Base-by-base conservation (phyloP, 2,888 invertebrate species). In the Gisinianus flammeolus region DNA sequence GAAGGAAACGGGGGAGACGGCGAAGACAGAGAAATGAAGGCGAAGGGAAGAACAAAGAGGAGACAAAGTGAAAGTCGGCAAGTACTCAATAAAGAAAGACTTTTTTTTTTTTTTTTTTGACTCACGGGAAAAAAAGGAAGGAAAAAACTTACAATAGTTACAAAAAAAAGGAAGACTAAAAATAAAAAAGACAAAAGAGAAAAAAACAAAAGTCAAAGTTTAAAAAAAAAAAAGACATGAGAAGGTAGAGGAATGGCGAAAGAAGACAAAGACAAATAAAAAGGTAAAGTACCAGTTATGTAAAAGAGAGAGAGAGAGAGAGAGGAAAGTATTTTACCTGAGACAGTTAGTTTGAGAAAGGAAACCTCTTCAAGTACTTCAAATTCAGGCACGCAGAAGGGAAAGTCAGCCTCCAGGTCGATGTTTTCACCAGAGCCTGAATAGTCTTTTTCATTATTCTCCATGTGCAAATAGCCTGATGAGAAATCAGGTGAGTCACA, bases 401-500 rank as follows among this genome's bases (percentile, higher is more conserved):
- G 76, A 31, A 76, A 67, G 19, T 76, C 76, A n/a, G 76, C 67
- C 68, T 76, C 76, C 4, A 76, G 68, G 67, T 76, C 76, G n/a
- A 76, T 68, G 56, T 76, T 76, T 24, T 76, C 76, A 10, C 44
- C 66, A 0, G 76, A 76, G 19, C 54, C 67, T 2, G 76, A 76
- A 54, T 76, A 76, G 54, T 76, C 76, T 33, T 75, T 75, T 28
- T 75, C 75, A 52, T 68, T 67, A 28, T 67, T 54, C 19, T 76
- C 76, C 19, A 19, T 24, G 28, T 35, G 71, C 26, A 76, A 54
- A 31, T 76, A 76, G 3, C 76, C 76, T 10, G 76, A 76, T 31
- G 76, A 76, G 31, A 76, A 76, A 30, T 76, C 76, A n/a, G 76
- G 76, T 19, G 76, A 76, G 28, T 76, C 76, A 76, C 76, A 76